Conservation (phyloP, 2,888 invertebrate genomes). For the Operophtera brumata region DNA sequence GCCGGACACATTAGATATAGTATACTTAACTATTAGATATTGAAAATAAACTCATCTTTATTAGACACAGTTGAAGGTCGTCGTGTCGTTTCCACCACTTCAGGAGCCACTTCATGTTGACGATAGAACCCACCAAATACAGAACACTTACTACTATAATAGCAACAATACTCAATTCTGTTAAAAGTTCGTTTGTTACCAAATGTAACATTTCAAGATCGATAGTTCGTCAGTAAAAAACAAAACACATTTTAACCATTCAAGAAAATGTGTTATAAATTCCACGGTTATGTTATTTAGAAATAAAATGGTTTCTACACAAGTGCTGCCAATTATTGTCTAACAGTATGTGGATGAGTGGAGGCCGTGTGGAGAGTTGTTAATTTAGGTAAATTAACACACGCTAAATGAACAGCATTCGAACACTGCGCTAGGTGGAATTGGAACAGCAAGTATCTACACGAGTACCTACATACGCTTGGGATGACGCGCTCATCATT, state of each 20-base stretch:
- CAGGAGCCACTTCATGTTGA: constrained; percentile 38
- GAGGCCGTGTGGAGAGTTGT: constrained; percentile 30
- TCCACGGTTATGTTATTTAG: not conserved
- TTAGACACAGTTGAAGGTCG: constrained; percentile 25
- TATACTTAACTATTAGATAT: too few species aligned
- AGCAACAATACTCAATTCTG: constrained; percentile 14
- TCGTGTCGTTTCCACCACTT: constrained; percentile 32
- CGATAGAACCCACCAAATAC: constrained; percentile 10
- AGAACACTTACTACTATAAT: constrained; percentile 10
- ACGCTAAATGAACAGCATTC: constrained; percentile 34
- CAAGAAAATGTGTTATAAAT: too few species aligned
- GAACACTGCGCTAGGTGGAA: constrained; percentile 15
- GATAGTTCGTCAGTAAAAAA: constrained; percentile 5
- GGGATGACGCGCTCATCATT: not conserved
- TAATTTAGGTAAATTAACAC: constrained; percentile 39
- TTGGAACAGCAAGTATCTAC: constrained; percentile 11
- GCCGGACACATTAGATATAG: too few species aligned
- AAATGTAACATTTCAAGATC: constrained; percentile 22
- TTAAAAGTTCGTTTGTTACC: constrained; percentile 17
- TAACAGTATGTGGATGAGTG: constrained; percentile 16
- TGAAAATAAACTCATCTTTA: constrained; percentile 30
- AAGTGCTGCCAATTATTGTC: constrained; percentile 17
- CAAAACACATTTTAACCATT: not conserved
- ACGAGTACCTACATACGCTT: not conserved
- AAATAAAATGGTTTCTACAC: not conserved